Conservation (phyloP, 2,113 vertebrate species). For the Drymodes brunneopygia region DNA sequence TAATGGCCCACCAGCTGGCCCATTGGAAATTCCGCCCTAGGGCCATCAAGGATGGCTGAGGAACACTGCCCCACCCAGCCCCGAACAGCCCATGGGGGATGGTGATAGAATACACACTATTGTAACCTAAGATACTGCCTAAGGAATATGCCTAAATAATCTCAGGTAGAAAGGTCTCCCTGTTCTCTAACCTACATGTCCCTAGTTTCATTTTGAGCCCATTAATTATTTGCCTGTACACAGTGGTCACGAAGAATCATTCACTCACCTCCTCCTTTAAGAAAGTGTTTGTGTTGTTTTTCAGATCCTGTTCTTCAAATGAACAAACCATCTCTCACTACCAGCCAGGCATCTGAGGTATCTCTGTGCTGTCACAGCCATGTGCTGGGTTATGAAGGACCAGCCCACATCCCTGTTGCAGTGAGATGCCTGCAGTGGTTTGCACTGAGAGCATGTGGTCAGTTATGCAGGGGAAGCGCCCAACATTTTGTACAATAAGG, state of each 20-base stretch:
- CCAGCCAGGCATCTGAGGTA: fast-evolving
- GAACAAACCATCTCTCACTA: background rate
- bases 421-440: background rate
- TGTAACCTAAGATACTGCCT: too few species aligned
- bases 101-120: too few species aligned
- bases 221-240: background rate
- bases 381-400: background rate
- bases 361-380: background rate
- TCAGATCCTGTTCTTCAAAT: background rate
- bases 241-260: background rate
- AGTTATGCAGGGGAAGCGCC: background rate
- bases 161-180: background rate
- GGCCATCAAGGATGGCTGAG: too few species aligned
- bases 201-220: background rate
- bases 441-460: fast-evolving
- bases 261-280: background rate
- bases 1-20: too few species aligned
- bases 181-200: background rate
- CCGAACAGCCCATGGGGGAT: too few species aligned
- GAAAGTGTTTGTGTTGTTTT: background rate
- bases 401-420: background rate
- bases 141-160: background rate
- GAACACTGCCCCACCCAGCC: too few species aligned
- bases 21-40: too few species aligned
- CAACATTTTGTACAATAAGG: background rate